Base-by-base conservation (phyloP, 2,113 vertebrate genomes). In the Plestiodon gilberti region DNA sequence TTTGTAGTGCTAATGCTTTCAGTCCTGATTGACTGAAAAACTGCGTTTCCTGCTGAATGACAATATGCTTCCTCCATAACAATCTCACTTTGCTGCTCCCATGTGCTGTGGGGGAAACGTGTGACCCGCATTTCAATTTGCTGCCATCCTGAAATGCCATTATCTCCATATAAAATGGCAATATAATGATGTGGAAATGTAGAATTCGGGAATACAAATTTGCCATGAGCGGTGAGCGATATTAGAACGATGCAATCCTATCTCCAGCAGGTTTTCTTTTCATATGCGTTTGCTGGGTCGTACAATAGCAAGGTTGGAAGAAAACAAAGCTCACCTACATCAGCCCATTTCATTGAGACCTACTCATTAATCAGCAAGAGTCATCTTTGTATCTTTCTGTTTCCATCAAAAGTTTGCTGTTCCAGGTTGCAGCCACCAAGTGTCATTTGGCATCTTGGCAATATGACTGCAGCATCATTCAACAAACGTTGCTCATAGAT, bases 111-210 rank as follows among this genome's bases (percentile, higher is more conserved):
- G 78, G 6, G 55, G 76, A 62, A 28, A 0, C 62, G 25, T 92
- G 84, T 94, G 87, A 93, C 28, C 75, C 84, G 84, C 82, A 73
- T 88, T 88, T 40, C 75, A 73, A 82, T 91, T 80, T 84, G 57
- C 78, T 61, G 78, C 86, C 82, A 28, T 73, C 79, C 89, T 90
- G 81, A 92, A 90, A 93, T 79, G 71, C 52, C 84, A 48, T 83
- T 85, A 69, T 86, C 79, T 84, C 87, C 76, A 55, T 20, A 83
- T 74, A 76, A 87, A 90, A 92, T 84, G 76, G 69, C 81, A 89
- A 33, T 67, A 65, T 80, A 90, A 78, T 64, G 70, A 40, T 74
- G n/a, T 84, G 59, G 62, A 93, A 94, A 92, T 70, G 83, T 11
- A 78, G 81, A 90, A 90, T 88, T 67, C 65, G 81, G 69, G 75